phyloP scores from a whole-genome alignment of 2,888 invertebrate species.

The Apodemia mormo region DNA sequence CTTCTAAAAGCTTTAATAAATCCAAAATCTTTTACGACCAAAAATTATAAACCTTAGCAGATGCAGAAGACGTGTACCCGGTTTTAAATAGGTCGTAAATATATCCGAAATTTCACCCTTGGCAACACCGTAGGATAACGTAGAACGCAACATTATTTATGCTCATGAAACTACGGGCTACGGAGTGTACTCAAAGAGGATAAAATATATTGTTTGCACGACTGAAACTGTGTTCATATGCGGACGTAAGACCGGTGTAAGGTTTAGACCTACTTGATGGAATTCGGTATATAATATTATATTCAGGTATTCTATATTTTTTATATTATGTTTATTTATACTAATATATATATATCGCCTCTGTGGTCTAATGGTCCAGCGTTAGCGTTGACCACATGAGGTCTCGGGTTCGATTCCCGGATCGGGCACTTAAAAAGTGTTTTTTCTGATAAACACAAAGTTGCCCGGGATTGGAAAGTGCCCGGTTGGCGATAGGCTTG shows the following conservation, averaged over 20 bases:
- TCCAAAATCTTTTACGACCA: constrained; percentile 18
- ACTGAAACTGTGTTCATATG: constrained; percentile 36
- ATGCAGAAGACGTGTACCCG: constrained; percentile 32
- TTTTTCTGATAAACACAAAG: no score
- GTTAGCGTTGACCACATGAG: no score
- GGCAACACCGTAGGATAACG: constrained; percentile 34
- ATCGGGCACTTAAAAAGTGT: no score
- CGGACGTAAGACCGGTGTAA: constrained; percentile 27
- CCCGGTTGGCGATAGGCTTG: no score
- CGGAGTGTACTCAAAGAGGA: constrained; percentile 39
- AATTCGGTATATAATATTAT: background rate
- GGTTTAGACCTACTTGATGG: constrained; percentile 20
- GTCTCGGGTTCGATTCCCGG: no score
- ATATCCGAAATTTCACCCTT: constrained; percentile 38
- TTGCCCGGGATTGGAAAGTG: no score
- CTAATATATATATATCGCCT: no score
- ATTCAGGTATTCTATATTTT: no score
- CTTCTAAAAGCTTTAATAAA: constrained; percentile 13
- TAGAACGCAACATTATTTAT: constrained; percentile 40
- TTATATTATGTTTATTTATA: no score
- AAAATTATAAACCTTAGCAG: constrained; percentile 27
- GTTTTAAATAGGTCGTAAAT: constrained; percentile 37
- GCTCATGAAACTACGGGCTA: constrained; percentile 32
- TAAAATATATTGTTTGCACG: constrained; percentile 41
- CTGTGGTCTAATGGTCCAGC: no score